phyloP scores from a whole-genome alignment of 2,113 vertebrate genomes.

The Leiothrix lutea region DNA sequence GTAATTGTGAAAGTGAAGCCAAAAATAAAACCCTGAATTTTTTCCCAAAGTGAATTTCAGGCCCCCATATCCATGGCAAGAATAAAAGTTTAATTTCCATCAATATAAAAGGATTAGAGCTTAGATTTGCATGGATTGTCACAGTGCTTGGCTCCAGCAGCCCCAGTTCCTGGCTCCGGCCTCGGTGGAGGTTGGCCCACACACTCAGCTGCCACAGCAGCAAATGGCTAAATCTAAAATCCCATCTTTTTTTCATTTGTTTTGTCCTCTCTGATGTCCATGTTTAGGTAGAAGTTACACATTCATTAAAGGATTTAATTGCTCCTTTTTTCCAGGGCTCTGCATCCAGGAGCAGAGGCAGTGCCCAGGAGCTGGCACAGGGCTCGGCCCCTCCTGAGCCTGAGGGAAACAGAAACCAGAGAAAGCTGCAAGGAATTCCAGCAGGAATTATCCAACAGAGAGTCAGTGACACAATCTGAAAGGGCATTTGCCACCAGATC shows the following conservation, averaged over 20 bases:
- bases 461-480: rapidly evolving
- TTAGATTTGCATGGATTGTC: not conserved
- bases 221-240: not conserved
- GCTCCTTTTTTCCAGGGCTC: not conserved
- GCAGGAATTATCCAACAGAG: not conserved
- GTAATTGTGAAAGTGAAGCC: not conserved
- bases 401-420: not conserved
- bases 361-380: not conserved
- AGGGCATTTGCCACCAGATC: not conserved
- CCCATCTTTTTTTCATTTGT: not conserved
- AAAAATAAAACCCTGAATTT: not conserved
- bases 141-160: not conserved
- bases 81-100: not conserved
- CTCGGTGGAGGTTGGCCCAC: rapidly evolving
- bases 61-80: not conserved
- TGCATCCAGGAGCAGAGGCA: rapidly evolving
- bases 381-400: not conserved
- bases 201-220: not conserved
- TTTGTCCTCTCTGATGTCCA: not conserved
- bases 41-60: not conserved
- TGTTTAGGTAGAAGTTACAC: not conserved
- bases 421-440: not conserved
- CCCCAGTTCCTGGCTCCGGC: not conserved
- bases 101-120: not conserved
- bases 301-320: not conserved